Percentiles rank a stretch among this genome's conserved stretches.
Conservation (phyloP, 2,113 vertebrate species). For the Arothron firmamentum region DNA sequence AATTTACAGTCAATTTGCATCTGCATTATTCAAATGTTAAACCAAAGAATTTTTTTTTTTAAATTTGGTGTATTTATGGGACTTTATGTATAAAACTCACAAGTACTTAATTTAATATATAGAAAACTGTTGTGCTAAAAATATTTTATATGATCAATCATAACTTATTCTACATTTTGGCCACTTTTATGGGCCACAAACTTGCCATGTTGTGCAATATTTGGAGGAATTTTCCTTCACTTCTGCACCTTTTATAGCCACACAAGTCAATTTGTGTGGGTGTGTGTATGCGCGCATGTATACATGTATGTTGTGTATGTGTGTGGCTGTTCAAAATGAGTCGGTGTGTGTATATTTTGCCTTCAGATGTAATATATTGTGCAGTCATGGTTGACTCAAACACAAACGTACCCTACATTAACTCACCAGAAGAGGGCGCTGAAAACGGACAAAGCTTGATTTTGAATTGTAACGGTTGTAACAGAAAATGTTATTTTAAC, state of each 20-base stretch:
- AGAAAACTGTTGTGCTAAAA: constrained; percentile 48
- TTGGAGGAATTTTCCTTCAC: constrained; percentile 25
- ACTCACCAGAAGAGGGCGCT: constrained; percentile 17
- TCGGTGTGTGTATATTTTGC: constrained; percentile 41
- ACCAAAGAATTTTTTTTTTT: constrained; percentile 49
- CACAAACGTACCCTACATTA: constrained; percentile 6
- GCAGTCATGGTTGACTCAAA: constrained; percentile 17
- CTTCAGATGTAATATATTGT: constrained; percentile 21
- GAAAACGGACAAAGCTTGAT: constrained; percentile 10
- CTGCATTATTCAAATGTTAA: constrained; percentile 30
- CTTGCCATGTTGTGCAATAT: constrained; percentile 66
- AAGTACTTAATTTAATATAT: constrained; percentile 77
- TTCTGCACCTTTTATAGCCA: background rate
- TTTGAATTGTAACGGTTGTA: background rate
- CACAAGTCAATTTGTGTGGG: no score
- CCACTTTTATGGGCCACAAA: constrained; percentile 59
- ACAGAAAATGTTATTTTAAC: constrained; percentile 15
- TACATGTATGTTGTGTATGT: no score
- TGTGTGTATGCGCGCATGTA: no score
- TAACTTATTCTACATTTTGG: constrained; percentile 55
- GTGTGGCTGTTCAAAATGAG: constrained; percentile 18
- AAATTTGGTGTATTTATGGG: constrained; percentile 67
- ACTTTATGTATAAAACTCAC: constrained; percentile 69
- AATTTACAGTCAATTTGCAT: constrained; percentile 17
- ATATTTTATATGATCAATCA: constrained; percentile 46